Evolutionary conservation across 2,113 vertebrate genomes (phyloP), one percentile per base, ranked within the genome.

Genomic region (Calypte anna): DNA sequence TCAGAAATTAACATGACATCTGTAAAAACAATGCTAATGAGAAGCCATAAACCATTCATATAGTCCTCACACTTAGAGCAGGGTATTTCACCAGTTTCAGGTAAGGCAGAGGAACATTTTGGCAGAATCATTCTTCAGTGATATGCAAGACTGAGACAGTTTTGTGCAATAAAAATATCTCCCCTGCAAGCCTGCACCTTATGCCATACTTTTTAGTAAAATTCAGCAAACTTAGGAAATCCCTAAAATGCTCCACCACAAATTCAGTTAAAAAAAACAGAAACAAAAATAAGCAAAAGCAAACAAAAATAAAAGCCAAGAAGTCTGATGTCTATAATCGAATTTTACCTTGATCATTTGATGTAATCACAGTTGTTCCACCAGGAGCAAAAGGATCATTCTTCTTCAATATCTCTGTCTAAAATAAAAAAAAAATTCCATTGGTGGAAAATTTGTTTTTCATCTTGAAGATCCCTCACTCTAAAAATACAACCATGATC

Each of bases 301-400:
- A 87, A 82, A 53, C 15, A 78, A 57, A 92, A 72, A 62, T 16
- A 68, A 93, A 79, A 4, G 14, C 5, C n/a, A 31, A 33, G 28
- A 36, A 62, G 12, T 14, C 55, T 33, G 15, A 80, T 21, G 23
- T 19, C 7, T 67, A 70, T 28, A 68, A 70, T 91, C 28, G 63
- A 30, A 74, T 73, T 95, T 97, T 98, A 99, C 99, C 99, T 97
- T 97, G 97, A 92, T 99, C 99, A 82, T 97, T 98, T 78, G 97
- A 97, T 88, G 98, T 66, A 51, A 96, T 98, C 58, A 99, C 98
- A 91, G 98, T 95, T 19, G 98, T 99, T 84, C 99, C 99, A 93
- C 99, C 99, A 63, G 99, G 99, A 96, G 99, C 99, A 94, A 99
- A 99, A 10, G 99, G 99, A 91, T 99, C 99, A 86, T 99, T 99